Percentiles rank a stretch among this genome's conserved stretches.
phyloP scores from a whole-genome alignment of 1,140 invertebrate species.

The Platorchestia sp. region DNA sequence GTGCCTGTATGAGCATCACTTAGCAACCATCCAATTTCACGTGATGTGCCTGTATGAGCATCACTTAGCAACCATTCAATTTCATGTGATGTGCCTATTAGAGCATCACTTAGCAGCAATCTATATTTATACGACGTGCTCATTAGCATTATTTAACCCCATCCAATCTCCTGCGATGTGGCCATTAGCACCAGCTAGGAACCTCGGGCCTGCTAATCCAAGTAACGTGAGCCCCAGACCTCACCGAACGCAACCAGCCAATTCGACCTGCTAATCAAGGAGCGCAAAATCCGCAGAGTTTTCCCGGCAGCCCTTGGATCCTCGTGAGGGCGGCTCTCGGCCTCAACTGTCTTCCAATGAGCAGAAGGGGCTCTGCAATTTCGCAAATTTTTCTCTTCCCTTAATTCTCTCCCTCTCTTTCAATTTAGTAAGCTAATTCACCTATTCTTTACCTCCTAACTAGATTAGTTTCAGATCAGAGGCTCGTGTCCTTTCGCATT shows the following conservation, averaged over 20 bases:
- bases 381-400: background rate
- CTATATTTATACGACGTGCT: background rate
- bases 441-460: background rate
- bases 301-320: background rate
- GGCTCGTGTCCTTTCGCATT: background rate
- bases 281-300: background rate
- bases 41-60: no score
- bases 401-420: background rate
- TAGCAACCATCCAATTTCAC: no score
- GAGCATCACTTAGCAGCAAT: no score
- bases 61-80: no score
- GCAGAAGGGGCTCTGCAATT: background rate
- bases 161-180: no score
- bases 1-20: no score
- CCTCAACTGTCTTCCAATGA: background rate
- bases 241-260: slow-evolving; percentile 48
- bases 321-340: background rate
- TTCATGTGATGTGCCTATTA: background rate
- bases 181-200: no score
- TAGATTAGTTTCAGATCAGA: background rate
- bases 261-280: slow-evolving; percentile 47
- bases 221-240: slow-evolving; percentile 65
- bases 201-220: slow-evolving; percentile 23
- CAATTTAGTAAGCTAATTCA: background rate
- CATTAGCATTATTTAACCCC: slow-evolving; percentile 56